Evolutionary conservation across 2,113 vertebrate genomes (phyloP).

Genomic region (Nyctibius bracteatus): DNA sequence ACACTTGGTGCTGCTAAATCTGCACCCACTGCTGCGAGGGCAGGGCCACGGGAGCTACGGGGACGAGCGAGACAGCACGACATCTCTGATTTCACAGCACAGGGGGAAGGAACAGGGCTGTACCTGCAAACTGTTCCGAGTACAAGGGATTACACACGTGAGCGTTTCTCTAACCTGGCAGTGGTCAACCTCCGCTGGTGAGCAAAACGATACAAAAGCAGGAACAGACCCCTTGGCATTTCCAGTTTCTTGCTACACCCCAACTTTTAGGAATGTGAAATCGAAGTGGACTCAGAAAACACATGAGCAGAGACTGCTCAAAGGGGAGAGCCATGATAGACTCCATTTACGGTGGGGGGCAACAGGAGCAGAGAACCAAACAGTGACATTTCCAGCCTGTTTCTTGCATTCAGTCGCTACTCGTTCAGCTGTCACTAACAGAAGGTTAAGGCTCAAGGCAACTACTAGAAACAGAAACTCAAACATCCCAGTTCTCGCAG

Average conservation of each 20-base stretch:
- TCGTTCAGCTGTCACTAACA: slow-evolving; percentile 10
- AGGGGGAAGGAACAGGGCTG: neutral
- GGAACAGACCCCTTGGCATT: slow-evolving; percentile 32
- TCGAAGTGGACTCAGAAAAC: slow-evolving; percentile 37
- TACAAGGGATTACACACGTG: fast-evolving
- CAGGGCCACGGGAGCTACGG: neutral
- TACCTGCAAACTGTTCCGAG: neutral
- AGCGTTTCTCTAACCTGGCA: neutral
- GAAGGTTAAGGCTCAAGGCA: slow-evolving; percentile 63
- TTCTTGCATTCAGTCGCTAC: neutral
- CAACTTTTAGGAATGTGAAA: slow-evolving; percentile 61
- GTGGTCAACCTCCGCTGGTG: slow-evolving; percentile 10
- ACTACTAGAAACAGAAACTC: slow-evolving; percentile 40
- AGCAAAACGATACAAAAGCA: neutral
- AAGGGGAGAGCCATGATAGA: neutral
- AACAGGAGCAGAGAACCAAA: neutral
- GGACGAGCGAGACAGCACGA: neutral
- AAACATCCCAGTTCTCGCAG: slow-evolving; percentile 15
- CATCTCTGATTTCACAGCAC: neutral
- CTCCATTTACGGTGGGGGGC: neutral
- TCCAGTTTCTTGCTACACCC: slow-evolving; percentile 59
- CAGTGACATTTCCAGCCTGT: neutral
- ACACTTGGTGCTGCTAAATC: neutral
- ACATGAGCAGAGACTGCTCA: neutral
- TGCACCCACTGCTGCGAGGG: neutral